A percentile compares a stretch with the other conserved stretches of the same genome.
Conservation (phyloP, 2,113 vertebrate species). For the Hippocampus guttulatus region DNA sequence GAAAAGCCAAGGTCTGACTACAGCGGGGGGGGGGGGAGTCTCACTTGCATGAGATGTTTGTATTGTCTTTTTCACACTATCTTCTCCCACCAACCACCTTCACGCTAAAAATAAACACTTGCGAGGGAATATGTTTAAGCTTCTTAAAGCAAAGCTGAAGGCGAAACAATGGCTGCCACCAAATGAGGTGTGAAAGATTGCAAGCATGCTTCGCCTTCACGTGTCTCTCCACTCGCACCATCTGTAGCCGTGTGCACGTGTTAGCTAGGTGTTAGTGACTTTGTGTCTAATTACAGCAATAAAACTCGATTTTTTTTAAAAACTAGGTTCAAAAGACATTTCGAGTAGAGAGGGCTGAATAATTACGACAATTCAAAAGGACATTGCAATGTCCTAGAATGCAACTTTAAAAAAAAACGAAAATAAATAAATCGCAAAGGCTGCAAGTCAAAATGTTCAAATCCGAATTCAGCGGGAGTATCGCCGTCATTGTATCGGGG, state of each 20-base stretch:
- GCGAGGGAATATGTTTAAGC: neutral
- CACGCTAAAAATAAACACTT: neutral
- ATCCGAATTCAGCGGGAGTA: too few species aligned
- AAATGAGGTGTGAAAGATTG: neutral
- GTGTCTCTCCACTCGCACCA: neutral
- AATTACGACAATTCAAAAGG: too few species aligned
- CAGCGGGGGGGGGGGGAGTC: too few species aligned
- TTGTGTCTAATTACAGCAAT: neutral
- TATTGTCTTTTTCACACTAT: neutral
- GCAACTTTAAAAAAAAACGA: too few species aligned
- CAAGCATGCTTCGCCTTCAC: neutral
- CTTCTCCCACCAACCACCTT: neutral
- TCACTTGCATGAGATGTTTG: neutral
- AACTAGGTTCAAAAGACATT: neutral
- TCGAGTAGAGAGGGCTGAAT: neutral
- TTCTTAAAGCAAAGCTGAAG: neutral
- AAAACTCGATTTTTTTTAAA: too few species aligned
- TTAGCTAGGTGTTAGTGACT: neutral
- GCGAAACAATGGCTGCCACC: neutral
- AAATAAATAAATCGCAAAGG: too few species aligned
- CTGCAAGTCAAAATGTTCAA: too few species aligned
- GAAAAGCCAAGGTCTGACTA: neutral
- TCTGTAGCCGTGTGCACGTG: neutral
- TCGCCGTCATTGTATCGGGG: too few species aligned
- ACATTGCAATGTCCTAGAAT: too few species aligned